Percentiles rank a stretch among this genome's conserved stretches.
Evolutionary conservation across 2,888 invertebrate genomes (phyloP).

Genomic region (Lypha dubia): DNA sequence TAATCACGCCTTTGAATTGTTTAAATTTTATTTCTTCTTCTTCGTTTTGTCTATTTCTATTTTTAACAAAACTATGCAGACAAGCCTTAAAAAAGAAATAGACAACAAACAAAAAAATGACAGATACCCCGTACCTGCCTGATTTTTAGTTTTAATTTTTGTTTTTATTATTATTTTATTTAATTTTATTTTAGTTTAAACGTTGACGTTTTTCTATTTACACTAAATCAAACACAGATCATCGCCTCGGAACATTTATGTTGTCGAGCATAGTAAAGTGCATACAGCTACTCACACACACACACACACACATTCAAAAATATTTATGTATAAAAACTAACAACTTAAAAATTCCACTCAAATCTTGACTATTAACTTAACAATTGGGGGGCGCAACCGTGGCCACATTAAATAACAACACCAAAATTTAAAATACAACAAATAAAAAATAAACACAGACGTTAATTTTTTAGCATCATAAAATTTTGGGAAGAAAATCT

Average conservation of each 20-base stretch:
- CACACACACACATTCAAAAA: neutral
- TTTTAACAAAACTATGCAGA: constrained; percentile 64
- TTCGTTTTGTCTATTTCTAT: constrained; percentile 37
- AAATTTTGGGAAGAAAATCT: neutral
- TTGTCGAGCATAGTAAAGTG: constrained; percentile 47
- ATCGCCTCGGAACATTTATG: constrained; percentile 71
- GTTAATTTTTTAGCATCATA: constrained; percentile 43
- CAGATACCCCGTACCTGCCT: constrained; percentile 56
- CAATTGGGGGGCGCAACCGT: constrained; percentile 73
- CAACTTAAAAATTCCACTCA: constrained; percentile 47
- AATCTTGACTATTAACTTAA: constrained; percentile 59
- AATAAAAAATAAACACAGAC: constrained; percentile 35
- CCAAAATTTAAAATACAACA: neutral
- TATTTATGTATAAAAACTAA: constrained; percentile 7
- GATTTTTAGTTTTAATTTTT: constrained; percentile 43
- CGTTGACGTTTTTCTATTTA: constrained; percentile 71
- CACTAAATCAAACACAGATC: constrained; percentile 73
- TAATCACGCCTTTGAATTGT: constrained; percentile 74
- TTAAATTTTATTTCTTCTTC: constrained; percentile 66
- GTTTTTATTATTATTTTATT: constrained; percentile 28
- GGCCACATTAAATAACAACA: constrained; percentile 62
- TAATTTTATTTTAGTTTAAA: constrained; percentile 49
- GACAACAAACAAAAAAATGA: constrained; percentile 17
- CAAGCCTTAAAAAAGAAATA: constrained; percentile 72
- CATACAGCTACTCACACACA: neutral